Evolutionary conservation across 2,888 invertebrate genomes (phyloP).

Genomic region (Platynereis dumerilii): DNA sequence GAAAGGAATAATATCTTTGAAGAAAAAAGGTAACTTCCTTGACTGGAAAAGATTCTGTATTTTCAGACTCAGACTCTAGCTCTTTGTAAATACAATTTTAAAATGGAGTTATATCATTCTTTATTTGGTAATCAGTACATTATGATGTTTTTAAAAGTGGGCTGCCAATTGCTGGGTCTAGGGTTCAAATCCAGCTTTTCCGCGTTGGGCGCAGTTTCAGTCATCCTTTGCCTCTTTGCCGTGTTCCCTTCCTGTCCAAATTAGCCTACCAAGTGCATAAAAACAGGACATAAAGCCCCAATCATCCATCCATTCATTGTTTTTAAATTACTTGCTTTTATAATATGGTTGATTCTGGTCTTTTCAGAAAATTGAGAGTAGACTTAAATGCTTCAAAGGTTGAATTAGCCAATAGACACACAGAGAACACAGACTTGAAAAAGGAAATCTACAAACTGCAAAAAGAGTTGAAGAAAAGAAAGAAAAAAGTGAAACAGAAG

Average conservation of each 20-base stretch:
- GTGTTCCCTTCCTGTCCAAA: too few species aligned
- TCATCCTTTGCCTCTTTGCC: too few species aligned
- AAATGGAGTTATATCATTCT: background rate
- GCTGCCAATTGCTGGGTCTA: too few species aligned
- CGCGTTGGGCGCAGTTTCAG: too few species aligned
- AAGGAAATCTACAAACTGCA: slow-evolving; percentile 36
- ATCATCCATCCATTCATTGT: too few species aligned
- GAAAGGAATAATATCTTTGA: slow-evolving; percentile 46
- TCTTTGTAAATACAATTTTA: too few species aligned
- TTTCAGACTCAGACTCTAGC: too few species aligned
- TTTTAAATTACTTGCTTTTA: too few species aligned
- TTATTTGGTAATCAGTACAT: background rate
- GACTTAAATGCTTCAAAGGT: slow-evolving; percentile 48
- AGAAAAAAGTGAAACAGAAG: slow-evolving; percentile 18
- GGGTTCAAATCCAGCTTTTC: too few species aligned
- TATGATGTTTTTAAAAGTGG: background rate
- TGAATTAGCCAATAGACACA: slow-evolving; percentile 49
- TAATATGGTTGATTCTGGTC: background rate
- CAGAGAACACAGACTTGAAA: slow-evolving; percentile 54
- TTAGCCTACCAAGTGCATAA: too few species aligned
- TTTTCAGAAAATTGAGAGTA: slow-evolving; percentile 34
- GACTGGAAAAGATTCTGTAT: too few species aligned
- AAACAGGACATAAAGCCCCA: too few species aligned
- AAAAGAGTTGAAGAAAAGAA: slow-evolving; percentile 20
- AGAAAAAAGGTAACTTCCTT: slow-evolving; percentile 47